Evolutionary conservation across 2,113 vertebrate genomes (phyloP).

Genomic region (Epinephelus moara): DNA sequence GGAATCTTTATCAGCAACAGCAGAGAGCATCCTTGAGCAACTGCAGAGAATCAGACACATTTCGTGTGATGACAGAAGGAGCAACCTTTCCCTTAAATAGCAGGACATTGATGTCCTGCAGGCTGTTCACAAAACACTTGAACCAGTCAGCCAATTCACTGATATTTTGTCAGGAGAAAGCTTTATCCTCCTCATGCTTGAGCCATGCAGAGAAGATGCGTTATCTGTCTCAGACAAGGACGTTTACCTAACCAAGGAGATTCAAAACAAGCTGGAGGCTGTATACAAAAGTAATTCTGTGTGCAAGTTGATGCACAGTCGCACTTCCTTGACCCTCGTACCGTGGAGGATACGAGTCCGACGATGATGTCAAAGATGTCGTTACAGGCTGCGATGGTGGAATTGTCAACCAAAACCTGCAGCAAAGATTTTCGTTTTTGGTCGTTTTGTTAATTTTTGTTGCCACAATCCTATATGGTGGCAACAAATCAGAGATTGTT

Average conservation of each 20-base stretch:
- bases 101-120: conserved; percentile 3
- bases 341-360: neutral
- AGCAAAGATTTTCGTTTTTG: neutral
- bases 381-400: conserved; percentile 11
- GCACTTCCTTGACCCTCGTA: neutral
- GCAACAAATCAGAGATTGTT: neutral
- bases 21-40: neutral
- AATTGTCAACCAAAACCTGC: neutral
- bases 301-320: neutral
- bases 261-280: conserved; percentile 24
- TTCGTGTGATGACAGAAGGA: neutral
- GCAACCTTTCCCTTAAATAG: neutral
- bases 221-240: conserved; percentile 27
- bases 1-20: neutral
- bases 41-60: neutral
- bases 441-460: neutral
- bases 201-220: conserved; percentile 7
- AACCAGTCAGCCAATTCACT: neutral
- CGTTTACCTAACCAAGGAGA: conserved; percentile 16
- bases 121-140: conserved; percentile 17
- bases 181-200: neutral
- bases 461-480: neutral
- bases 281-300: neutral
- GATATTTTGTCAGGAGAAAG: conserved; percentile 12
- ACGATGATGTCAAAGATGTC: neutral